Conservation (phyloP, 2,888 invertebrate genomes). For the Dryadula phaetusa region DNA sequence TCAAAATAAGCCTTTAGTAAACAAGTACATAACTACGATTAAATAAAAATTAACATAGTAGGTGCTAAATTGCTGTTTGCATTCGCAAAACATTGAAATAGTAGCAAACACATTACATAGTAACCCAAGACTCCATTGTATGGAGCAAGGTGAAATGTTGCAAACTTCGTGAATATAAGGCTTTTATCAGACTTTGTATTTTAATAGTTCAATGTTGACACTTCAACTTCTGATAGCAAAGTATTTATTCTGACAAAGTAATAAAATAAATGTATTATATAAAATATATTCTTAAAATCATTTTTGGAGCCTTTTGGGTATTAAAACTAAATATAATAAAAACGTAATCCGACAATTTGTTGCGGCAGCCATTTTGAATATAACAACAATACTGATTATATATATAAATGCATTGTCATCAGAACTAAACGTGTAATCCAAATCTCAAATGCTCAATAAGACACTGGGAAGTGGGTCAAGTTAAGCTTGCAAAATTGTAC, state of each 20-base stretch:
- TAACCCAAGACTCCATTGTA: conserved; percentile 63
- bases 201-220: not conserved
- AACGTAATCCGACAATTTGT: no score
- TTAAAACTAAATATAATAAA: no score
- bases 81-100: conserved; percentile 34
- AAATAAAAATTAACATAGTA: conserved; percentile 16
- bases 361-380: no score
- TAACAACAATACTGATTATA: no score
- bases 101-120: conserved; percentile 32
- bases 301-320: no score
- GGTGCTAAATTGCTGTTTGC: conserved; percentile 22
- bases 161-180: conserved; percentile 51
- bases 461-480: no score
- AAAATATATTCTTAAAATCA: no score
- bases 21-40: not conserved
- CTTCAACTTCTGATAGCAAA: not conserved
- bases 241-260: not conserved
- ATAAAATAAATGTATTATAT: no score
- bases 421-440: no score
- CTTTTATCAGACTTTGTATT: not conserved
- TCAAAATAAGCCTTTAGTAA: not conserved
- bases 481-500: no score
- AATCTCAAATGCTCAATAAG: no score
- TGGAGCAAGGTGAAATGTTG: conserved; percentile 66
- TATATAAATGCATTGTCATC: no score